phyloP scores from a whole-genome alignment of 1,140 invertebrate genomes.

The Saxidomus purpurata region DNA sequence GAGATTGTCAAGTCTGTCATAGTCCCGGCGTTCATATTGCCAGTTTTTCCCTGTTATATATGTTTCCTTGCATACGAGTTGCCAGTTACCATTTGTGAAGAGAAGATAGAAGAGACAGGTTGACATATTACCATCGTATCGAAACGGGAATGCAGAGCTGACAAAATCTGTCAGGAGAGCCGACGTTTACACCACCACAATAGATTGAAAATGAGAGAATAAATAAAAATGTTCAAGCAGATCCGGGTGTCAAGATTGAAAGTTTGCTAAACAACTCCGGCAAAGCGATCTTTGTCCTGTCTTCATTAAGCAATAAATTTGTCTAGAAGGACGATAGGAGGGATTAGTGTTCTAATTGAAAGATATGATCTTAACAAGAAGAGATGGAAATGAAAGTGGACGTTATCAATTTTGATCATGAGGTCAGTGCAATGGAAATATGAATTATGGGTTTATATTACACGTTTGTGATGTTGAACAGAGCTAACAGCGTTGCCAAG shows the following conservation, averaged over 20 bases:
- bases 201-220: slow-evolving; percentile 66
- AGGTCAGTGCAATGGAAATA: slow-evolving; percentile 35
- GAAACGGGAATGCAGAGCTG: slow-evolving; percentile 59
- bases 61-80: slow-evolving; percentile 67
- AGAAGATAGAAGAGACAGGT: slow-evolving; percentile 64
- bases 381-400: slow-evolving; percentile 28
- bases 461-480: background rate
- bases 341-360: slow-evolving; percentile 45
- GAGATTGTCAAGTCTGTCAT: slow-evolving; percentile 66
- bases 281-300: slow-evolving; percentile 29
- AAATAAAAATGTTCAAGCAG: slow-evolving; percentile 61
- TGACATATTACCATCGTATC: slow-evolving; percentile 68
- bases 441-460: slow-evolving; percentile 13
- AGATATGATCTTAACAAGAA: slow-evolving; percentile 46
- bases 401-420: slow-evolving; percentile 27
- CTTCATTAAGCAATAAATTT: slow-evolving; percentile 66
- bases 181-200: slow-evolving; percentile 62
- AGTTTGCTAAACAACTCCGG: slow-evolving; percentile 42
- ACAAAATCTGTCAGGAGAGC: slow-evolving; percentile 50
- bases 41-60: slow-evolving; percentile 67
- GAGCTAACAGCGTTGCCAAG: background rate
- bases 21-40: slow-evolving; percentile 63
- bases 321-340: slow-evolving; percentile 54
- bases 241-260: slow-evolving; percentile 59
- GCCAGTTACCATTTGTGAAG: slow-evolving; percentile 68